Evolutionary conservation across 2,113 vertebrate genomes (phyloP).

Genomic region (Oreocharis arfaki): DNA sequence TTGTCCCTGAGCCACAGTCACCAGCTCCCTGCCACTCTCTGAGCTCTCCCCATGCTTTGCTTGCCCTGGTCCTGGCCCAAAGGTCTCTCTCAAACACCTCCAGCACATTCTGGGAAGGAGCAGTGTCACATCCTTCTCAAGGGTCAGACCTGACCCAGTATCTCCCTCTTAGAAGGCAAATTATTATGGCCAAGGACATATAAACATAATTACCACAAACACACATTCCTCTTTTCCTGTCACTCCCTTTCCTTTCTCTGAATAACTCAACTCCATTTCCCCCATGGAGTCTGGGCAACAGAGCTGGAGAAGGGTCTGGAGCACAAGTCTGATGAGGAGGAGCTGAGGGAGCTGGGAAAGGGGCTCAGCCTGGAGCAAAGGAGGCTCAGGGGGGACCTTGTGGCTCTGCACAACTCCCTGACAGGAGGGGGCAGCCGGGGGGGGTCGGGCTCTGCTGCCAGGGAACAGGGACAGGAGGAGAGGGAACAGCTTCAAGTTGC

Average conservation of each 20-base stretch:
- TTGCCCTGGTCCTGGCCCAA: neutral
- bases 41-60: neutral
- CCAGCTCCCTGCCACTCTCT: neutral
- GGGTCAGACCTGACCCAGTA: neutral
- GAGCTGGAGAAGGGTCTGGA: neutral
- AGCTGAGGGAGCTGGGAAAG: neutral
- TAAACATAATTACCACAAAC: neutral
- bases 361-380: neutral
- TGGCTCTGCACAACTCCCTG: neutral
- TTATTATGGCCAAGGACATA: neutral
- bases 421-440: neutral
- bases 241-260: neutral
- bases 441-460: neutral
- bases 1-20: neutral
- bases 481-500: rapidly evolving
- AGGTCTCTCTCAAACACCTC: neutral
- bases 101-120: neutral
- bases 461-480: neutral
- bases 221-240: neutral
- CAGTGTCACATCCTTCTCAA: rapidly evolving
- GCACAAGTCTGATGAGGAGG: neutral
- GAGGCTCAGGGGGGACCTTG: neutral
- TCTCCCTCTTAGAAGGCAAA: neutral
- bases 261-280: neutral
- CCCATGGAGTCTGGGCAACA: neutral